phyloP scores from a whole-genome alignment of 2,113 vertebrate species.

The Dipodomys spectabilis region DNA sequence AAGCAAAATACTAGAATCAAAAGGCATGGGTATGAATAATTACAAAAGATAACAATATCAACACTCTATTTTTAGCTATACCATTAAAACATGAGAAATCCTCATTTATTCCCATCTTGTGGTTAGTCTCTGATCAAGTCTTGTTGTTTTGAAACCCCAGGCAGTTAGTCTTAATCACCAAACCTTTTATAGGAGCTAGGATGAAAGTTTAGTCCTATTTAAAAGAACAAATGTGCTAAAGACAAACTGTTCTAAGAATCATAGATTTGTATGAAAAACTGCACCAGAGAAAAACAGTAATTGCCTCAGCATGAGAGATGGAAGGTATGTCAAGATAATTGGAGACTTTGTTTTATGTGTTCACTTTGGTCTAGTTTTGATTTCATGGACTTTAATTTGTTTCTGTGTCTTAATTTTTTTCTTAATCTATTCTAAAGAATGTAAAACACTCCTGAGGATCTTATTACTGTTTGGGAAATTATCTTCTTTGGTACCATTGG shows the following conservation, averaged over 20 bases:
- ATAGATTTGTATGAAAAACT: conserved; percentile 43
- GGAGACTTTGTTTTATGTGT: conserved; percentile 55
- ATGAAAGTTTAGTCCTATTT: conserved; percentile 30
- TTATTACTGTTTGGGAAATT: conserved; percentile 69
- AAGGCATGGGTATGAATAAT: not conserved
- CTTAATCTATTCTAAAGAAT: conserved; percentile 63
- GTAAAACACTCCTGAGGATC: conserved; percentile 54
- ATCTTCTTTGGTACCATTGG: conserved; percentile 29
- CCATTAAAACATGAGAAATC: not conserved
- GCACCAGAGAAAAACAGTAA: conserved; percentile 45
- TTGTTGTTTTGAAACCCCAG: conserved; percentile 8
- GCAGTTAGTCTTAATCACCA: conserved; percentile 18
- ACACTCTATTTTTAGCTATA: not conserved
- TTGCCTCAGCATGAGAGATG: conserved; percentile 51
- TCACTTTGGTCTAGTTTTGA: conserved; percentile 71
- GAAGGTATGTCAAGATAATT: conserved; percentile 66
- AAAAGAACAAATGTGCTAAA: conserved; percentile 37
- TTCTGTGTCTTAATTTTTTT: conserved; percentile 66
- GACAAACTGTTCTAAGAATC: not conserved
- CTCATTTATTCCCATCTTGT: conserved; percentile 1
- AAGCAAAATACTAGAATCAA: not conserved
- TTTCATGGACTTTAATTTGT: conserved; percentile 62
- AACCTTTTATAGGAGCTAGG: not conserved
- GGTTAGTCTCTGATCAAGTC: not conserved
- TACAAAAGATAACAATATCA: not conserved